Conservation (phyloP, 2,797 vertebrate genomes). For the Macropodus opercularis region DNA sequence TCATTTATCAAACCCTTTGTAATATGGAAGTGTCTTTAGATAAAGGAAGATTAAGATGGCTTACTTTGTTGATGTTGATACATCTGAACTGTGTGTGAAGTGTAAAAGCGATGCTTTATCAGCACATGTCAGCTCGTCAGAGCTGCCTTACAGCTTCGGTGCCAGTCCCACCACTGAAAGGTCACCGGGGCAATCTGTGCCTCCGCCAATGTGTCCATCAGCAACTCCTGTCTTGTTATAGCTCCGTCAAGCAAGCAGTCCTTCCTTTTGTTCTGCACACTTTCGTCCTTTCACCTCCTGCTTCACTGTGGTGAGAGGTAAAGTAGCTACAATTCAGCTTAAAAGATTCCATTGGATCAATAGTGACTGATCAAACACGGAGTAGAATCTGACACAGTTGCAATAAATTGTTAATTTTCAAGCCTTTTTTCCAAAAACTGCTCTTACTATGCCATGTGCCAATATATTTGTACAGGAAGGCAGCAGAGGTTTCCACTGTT, state of each 20-base stretch:
- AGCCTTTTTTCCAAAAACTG: no score
- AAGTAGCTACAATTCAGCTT: not conserved
- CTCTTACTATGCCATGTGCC: no score
- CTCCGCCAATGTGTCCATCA: conserved; percentile 48
- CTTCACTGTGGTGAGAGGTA: not conserved
- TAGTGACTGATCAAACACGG: not conserved
- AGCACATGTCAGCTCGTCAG: conserved; percentile 26
- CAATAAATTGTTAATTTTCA: not conserved
- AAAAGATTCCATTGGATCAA: not conserved
- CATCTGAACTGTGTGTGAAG: conserved; percentile 5
- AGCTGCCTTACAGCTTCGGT: conserved; percentile 24
- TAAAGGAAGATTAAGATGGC: not conserved
- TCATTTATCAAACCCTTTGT: conserved; percentile 15
- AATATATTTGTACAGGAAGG: not conserved
- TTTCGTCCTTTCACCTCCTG: not conserved
- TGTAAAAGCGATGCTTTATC: conserved; percentile 20
- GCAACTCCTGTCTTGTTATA: conserved; percentile 18
- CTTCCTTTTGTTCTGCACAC: not conserved
- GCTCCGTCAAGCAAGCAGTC: conserved; percentile 2
- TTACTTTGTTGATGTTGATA: conserved; percentile 8
- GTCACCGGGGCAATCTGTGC: conserved; percentile 22
- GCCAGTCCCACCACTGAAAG: conserved; percentile 29
- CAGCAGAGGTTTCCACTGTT: not conserved
- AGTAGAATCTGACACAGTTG: not conserved
- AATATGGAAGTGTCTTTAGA: conserved; percentile 11